Conservation (phyloP, 2,113 vertebrate genomes). For the Albula glossodonta region DNA sequence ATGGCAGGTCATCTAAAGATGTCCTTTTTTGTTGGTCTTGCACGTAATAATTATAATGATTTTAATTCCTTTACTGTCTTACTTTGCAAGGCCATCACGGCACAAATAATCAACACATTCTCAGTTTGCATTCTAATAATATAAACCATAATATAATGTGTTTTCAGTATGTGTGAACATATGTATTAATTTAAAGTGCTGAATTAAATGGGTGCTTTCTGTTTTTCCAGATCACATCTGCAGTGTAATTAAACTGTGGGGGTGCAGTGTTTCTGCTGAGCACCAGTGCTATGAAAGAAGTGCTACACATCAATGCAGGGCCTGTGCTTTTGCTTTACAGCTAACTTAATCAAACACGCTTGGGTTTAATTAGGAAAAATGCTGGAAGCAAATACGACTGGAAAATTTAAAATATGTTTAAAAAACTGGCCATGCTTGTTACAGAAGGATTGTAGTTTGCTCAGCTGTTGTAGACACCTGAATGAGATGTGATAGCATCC, state of each 20-base stretch:
- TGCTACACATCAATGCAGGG: constrained; percentile 21
- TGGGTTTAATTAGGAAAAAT: constrained; percentile 54
- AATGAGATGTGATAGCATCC: neutral
- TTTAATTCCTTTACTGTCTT: too few species aligned
- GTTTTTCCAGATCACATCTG: neutral
- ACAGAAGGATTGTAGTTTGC: neutral
- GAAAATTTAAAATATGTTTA: constrained; percentile 29
- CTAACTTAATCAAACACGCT: constrained; percentile 57
- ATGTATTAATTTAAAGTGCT: too few species aligned
- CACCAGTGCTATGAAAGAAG: neutral
- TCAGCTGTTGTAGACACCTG: neutral
- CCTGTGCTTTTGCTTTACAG: constrained; percentile 43
- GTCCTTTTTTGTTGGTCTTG: too few species aligned
- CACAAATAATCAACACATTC: too few species aligned
- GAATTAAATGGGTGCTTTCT: neutral
- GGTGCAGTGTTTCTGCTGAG: neutral
- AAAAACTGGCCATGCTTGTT: neutral
- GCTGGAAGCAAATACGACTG: constrained; percentile 41
- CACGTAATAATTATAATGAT: too few species aligned
- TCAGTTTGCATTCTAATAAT: too few species aligned
- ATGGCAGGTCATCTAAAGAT: too few species aligned
- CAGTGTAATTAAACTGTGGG: neutral
- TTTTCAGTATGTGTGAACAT: too few species aligned
- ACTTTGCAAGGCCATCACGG: too few species aligned
- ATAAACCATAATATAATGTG: too few species aligned